phyloP scores from a whole-genome alignment of 2,113 vertebrate genomes.

The Mirza zaza region DNA sequence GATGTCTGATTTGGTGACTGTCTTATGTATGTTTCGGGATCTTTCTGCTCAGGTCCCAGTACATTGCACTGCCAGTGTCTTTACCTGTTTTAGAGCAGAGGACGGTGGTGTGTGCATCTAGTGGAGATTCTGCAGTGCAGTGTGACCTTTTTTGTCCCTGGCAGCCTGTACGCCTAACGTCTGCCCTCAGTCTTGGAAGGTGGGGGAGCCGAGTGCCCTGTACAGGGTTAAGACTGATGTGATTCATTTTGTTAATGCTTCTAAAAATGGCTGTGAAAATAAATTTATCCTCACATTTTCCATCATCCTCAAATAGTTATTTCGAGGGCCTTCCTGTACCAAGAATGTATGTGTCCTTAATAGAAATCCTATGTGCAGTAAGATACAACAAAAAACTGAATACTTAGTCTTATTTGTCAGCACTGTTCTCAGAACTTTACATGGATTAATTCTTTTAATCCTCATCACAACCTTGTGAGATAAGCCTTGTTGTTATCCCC shows the following conservation, averaged over 20 bases:
- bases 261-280: neutral
- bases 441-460: neutral
- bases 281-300: neutral
- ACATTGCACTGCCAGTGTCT: neutral
- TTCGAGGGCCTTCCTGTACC: neutral
- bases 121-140: neutral
- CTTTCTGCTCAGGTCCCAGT: neutral
- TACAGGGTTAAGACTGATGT: neutral
- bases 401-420: neutral
- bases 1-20: neutral
- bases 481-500: slow-evolving; percentile 42
- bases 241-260: neutral
- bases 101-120: neutral
- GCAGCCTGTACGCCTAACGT: neutral
- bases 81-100: neutral
- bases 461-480: neutral
- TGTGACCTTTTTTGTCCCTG: neutral
- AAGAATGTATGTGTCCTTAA: neutral
- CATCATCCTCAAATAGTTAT: neutral
- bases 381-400: neutral
- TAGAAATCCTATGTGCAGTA: neutral
- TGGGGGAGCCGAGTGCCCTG: neutral
- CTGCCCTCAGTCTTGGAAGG: neutral
- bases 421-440: neutral
- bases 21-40: neutral